A percentile compares a stretch with the other conserved stretches of the same genome.
These are phyloP conservation scores for Aspidiotus destructor DNA, from an alignment of 2,888 invertebrate genomes.

Conservation along the genomic window DNA sequence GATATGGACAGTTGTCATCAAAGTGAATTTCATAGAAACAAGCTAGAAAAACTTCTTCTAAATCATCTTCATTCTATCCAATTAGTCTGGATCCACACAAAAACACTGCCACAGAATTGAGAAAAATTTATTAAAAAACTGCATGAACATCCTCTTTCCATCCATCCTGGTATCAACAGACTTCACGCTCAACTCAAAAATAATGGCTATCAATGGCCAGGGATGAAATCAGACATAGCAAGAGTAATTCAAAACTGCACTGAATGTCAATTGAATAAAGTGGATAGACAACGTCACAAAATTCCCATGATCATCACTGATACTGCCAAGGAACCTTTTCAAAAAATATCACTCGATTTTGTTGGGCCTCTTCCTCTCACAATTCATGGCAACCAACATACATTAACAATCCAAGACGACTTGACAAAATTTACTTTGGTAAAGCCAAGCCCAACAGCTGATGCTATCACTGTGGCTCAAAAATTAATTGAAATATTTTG, in stretches of 20 bases:
- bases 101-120: too few species aligned
- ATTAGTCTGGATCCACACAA: too few species aligned
- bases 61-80: too few species aligned
- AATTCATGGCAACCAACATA: neutral
- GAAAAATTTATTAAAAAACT: too few species aligned
- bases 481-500: too few species aligned
- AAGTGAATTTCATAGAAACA: too few species aligned
- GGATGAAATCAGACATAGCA: neutral
- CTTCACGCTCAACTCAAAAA: neutral
- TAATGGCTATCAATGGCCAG: neutral
- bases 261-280: neutral
- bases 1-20: too few species aligned
- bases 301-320: neutral
- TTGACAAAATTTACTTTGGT: slow-evolving; percentile 1
- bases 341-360: neutral
- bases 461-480: too few species aligned
- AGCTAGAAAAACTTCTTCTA: too few species aligned
- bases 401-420: slow-evolving; percentile 5
- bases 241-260: neutral
- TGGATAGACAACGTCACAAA: neutral
- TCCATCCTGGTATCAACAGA: neutral
- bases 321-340: neutral
- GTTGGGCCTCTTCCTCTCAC: slow-evolving; percentile 1
- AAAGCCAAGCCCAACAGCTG: neutral
- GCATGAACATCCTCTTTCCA: neutral